Evolutionary conservation across 2,113 vertebrate genomes (phyloP), one percentile per base, ranked within the genome.

Genomic region (Maylandia zebra): DNA sequence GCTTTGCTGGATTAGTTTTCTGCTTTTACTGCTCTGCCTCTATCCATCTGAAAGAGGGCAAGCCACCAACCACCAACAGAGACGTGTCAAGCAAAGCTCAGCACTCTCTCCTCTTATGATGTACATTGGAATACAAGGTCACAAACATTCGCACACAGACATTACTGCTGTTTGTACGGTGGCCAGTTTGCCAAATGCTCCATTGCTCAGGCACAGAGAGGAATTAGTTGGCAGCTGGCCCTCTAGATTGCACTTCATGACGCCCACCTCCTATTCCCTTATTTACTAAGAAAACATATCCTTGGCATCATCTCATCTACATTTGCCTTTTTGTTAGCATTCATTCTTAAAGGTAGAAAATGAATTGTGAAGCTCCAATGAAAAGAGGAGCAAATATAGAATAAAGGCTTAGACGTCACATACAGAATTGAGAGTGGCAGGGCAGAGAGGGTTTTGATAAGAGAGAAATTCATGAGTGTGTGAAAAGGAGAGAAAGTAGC

Each of bases 1-100:
- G 92, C 86, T 90, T 93, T 79, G 91, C 91, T 79, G 92, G 94
- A 96, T 96, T 95, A 95, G 92, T 87, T 89, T 91, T 86, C 86
- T 85, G 81, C 91, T 91, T 91, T 84, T 86, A 82, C 85, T 22
- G 78, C 83, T 81, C 83, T 84, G 82, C 80, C 52, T 93, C 88
- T 88, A 80, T 92, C 86, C 71, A 86, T 92, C 82, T 94, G 91
- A 94, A 92, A 91, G 83, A 76, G 84, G 82, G 82, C 81, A 91
- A 91, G 89, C 74, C 83, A 89, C 85, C 88, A 88, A 52, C 88
- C 88, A 82, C 82, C 80, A 83, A 79, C 83, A 84, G 81, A 87
- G 69, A 93, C 36, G 52, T 82, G 79, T 82, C 8, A 32, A 83
- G 80, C 84, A 55, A 22, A 71, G 64, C 87, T 87, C 90, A 79